Evolutionary conservation across 1,140 invertebrate species (phyloP), one percentile per base, ranked within the genome.

Genomic region (Pararge aegeria): DNA sequence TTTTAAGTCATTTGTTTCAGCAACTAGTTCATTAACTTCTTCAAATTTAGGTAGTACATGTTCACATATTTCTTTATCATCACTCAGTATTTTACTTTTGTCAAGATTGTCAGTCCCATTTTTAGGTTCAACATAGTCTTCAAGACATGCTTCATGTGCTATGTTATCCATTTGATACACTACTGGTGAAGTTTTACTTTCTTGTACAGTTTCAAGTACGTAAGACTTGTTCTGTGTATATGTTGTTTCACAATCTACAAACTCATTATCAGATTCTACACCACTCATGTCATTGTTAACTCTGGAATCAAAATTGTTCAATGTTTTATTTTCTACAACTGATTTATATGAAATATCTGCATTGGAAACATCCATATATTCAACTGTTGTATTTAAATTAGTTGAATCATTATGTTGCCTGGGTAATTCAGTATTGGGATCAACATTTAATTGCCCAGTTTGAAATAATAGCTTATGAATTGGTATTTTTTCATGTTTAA

Each of bases 191-290:
- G 13, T 34, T 15, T 6, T 12, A 16, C 21, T 68, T 49, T 44
- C 10, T 13, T 51, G 18, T 64, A 70, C 63, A 13, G 20, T 52
- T 19, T 53, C 12, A 44, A 52, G 18, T 13, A 15, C 29, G 15
- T 49, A 49, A 6, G 21, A 19, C 37, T 75, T 75, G 65, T 60
- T 70, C 42, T 77, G 78, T 12, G 66, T 77, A 61, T 81, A 78
- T 60, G 79, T 86, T 48, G 81, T 78, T 66, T 87, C 84, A 73
- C 86, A 89, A 52, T 89, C 86, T 27, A 81, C 51, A 78, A 89
- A 87, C 53, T 86, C 86, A 69, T 70, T 53, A 55, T 89, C 84
- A 12, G 81, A 87, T 27, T 89, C 55, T 6, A 49, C 42, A 56
- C 6, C 29, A 49, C 24, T 55, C 24, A 56, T 29, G 19, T 73